Conservation (phyloP, 2,888 invertebrate species). For the Eurois occulta region DNA sequence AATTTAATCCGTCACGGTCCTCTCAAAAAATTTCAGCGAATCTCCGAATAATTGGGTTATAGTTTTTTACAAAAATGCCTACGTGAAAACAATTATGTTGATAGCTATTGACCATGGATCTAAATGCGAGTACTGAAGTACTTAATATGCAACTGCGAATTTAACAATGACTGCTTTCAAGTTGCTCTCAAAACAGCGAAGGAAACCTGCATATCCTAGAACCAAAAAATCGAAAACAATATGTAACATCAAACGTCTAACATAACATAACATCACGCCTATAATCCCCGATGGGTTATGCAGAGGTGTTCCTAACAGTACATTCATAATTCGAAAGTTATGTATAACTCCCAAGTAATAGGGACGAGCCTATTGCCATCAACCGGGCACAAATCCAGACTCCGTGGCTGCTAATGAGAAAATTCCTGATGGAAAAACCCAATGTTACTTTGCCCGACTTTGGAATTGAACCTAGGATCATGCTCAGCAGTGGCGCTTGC, state of each 20-base stretch:
- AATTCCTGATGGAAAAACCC: no score
- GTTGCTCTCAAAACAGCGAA: neutral
- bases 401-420: no score
- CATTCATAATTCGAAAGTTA: neutral
- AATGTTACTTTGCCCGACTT: no score
- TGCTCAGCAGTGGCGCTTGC: no score
- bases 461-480: no score
- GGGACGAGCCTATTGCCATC: no score
- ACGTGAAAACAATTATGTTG: neutral
- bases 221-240: neutral
- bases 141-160: neutral
- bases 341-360: no score
- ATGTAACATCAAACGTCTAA: no score
- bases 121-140: neutral
- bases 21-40: neutral
- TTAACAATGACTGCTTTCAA: neutral
- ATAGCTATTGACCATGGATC: neutral
- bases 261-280: neutral
- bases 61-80: neutral
- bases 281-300: neutral
- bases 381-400: no score
- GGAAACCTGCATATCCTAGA: neutral
- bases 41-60: neutral
- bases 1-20: slow-evolving; percentile 11
- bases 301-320: neutral